These are phyloP conservation scores for Caenorhabditis latens DNA, from an alignment of 1,140 invertebrate species.

Conservation along the genomic window DNA sequence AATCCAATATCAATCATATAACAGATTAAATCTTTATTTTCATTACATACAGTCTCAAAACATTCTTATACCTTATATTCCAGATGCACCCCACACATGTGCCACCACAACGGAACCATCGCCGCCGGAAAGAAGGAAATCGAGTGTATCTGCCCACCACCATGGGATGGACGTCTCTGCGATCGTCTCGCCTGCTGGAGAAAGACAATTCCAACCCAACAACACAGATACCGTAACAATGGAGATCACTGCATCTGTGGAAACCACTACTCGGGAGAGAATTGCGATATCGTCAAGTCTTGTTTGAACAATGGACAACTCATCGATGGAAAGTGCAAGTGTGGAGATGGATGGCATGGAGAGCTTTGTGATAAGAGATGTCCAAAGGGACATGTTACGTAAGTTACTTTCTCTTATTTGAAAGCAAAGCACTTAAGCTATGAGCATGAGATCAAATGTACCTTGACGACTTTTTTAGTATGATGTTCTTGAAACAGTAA, in stretches of 20 bases:
- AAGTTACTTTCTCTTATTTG: not conserved
- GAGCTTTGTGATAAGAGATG: constrained; percentile 48
- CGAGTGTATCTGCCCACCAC: constrained; percentile 63
- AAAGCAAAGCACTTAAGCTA: not conserved
- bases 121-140: constrained; percentile 63
- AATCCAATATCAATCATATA: too few relatives aligned
- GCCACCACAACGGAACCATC: constrained; percentile 64
- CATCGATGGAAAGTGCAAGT: constrained; percentile 46
- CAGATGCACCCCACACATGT: constrained; percentile 65
- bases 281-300: constrained; percentile 58
- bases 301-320: constrained; percentile 54
- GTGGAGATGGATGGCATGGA: constrained; percentile 43
- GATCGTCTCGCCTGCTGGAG: constrained; percentile 65
- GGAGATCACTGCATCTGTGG: constrained; percentile 60
- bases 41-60: not conserved
- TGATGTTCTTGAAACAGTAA: too few relatives aligned
- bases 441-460: not conserved
- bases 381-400: constrained; percentile 54
- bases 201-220: constrained; percentile 53
- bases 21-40: too few relatives aligned
- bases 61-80: not conserved
- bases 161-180: constrained; percentile 65
- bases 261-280: constrained; percentile 59
- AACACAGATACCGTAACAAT: constrained; percentile 56
- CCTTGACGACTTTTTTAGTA: too few relatives aligned